These are phyloP conservation scores for Procambarus clarkii DNA, from an alignment of 1,140 invertebrate genomes.

Conservation along the genomic window DNA sequence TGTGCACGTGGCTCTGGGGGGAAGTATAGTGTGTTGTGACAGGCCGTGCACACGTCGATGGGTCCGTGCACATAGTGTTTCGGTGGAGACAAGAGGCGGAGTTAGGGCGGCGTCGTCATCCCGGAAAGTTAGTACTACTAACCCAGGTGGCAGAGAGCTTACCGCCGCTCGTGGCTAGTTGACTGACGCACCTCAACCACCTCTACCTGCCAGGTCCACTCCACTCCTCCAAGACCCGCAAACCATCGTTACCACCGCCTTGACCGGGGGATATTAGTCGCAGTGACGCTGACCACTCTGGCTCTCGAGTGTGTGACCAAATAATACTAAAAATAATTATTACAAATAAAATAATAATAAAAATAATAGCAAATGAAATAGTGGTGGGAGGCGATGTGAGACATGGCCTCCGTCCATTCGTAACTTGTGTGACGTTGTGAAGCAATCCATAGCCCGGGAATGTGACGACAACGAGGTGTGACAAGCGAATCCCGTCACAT, in stretches of 20 bases:
- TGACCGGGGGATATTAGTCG: not conserved
- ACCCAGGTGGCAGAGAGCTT: not conserved
- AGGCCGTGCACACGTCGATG: slow-evolving; percentile 46
- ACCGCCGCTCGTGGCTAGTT: not conserved
- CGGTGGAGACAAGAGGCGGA: slow-evolving; percentile 19
- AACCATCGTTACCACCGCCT: not conserved
- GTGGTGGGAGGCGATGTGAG: not conserved
- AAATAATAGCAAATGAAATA: not conserved
- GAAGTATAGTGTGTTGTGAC: slow-evolving; percentile 45
- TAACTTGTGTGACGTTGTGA: not conserved
- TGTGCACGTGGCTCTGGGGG: slow-evolving; percentile 57
- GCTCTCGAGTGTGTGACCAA: slow-evolving; percentile 17
- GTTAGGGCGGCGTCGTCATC: not conserved
- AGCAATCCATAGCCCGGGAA: slow-evolving; percentile 10
- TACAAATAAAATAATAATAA: not conserved
- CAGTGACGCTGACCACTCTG: not conserved
- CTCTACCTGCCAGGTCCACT: not conserved
- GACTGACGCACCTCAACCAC: not conserved
- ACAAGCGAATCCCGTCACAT: not conserved
- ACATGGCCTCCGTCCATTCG: not conserved
- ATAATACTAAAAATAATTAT: not conserved
- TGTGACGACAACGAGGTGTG: slow-evolving; percentile 35
- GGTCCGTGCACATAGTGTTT: slow-evolving; percentile 45
- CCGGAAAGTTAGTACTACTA: not conserved
- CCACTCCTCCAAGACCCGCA: not conserved